Percentiles rank a stretch among this genome's conserved stretches.
phyloP scores from a whole-genome alignment of 2,797 vertebrate species.

The Oophaga sylvatica region DNA sequence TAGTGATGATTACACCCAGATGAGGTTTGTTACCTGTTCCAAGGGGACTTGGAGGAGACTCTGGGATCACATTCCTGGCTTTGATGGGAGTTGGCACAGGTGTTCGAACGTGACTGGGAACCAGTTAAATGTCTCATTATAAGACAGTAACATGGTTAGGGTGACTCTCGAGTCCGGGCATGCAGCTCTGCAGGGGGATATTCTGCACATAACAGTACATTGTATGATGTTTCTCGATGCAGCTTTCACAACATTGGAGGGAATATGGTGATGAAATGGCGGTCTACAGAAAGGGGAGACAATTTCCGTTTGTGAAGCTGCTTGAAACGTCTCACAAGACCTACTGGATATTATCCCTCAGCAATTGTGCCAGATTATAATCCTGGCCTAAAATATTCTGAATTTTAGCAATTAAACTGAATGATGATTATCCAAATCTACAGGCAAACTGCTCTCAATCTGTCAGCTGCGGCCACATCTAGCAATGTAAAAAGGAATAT shows the following conservation, averaged over 20 bases:
- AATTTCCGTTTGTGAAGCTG: not conserved
- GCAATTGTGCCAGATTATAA: not conserved
- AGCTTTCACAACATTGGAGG: not conserved
- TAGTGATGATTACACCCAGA: conserved; percentile 24
- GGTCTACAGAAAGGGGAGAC: not conserved
- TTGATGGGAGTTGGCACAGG: conserved; percentile 46
- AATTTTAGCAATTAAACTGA: not conserved
- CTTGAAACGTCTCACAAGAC: not conserved
- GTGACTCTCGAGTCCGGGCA: conserved; percentile 26
- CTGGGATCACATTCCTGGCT: conserved; percentile 39
- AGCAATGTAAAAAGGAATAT: too few relatives aligned
- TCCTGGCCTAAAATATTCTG: not conserved
- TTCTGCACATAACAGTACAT: conserved; percentile 41
- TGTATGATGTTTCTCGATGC: conserved; percentile 17
- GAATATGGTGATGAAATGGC: not conserved
- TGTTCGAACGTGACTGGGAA: conserved; percentile 38
- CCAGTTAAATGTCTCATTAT: conserved; percentile 15
- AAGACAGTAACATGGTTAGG: not conserved
- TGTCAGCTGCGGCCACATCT: too few relatives aligned
- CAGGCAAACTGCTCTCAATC: too few relatives aligned
- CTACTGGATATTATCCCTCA: not conserved
- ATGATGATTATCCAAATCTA: not conserved
- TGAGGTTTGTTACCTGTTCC: not conserved
- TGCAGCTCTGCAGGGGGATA: conserved; percentile 24
- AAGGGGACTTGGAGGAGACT: conserved; percentile 15